Base-by-base conservation (phyloP, 2,797 vertebrate species). In the Myotis findleyi region DNA sequence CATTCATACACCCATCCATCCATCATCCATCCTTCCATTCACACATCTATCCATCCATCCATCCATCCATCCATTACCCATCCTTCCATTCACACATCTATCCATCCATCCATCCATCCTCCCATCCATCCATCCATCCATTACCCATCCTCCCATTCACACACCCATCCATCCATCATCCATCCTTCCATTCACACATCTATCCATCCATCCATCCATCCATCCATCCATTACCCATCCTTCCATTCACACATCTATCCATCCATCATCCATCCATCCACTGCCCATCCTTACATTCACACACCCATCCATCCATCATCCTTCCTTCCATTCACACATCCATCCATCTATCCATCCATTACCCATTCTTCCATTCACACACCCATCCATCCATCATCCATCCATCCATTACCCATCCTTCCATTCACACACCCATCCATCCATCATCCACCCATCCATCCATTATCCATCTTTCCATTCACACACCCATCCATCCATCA, bases 1-100 rank as follows among this genome's bases (percentile, higher is more conserved):
- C 33, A 66, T 0, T 10, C 4, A 55, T 2, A 5, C 2, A 72
- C 0, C 21, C 9, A 30, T 7, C 11, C 8, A 72, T 0, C 0
- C 33, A 1, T 8, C 9, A 51, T 27, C 7, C 30, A 57, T 4
- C 8, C 20, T 30, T 3, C 4, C 25, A 59, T 6, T 9, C 49
- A 49, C 49, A 49, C 49, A 3, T 1, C 5, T 5, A n/a, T 0
- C 2, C 59, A 18, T 20, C 17, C 64, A 68, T 36, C 30, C 30
- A 27, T 23, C 8, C 21, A 55, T 21, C 4, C 14, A 21, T 16
- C 12, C 4, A 21, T 0, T 41, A 49, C 6, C 10, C 6, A 71
- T 33, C 44, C 33, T 14, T 62, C 30, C 38, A 57, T 11, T 12
- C n/a, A 11, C 8, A 27, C 7, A 20, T 3, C 4, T 16, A 30